Evolutionary conservation across 1,140 invertebrate species (phyloP), one percentile per base, ranked within the genome.

Genomic region (Triops cancriformis): DNA sequence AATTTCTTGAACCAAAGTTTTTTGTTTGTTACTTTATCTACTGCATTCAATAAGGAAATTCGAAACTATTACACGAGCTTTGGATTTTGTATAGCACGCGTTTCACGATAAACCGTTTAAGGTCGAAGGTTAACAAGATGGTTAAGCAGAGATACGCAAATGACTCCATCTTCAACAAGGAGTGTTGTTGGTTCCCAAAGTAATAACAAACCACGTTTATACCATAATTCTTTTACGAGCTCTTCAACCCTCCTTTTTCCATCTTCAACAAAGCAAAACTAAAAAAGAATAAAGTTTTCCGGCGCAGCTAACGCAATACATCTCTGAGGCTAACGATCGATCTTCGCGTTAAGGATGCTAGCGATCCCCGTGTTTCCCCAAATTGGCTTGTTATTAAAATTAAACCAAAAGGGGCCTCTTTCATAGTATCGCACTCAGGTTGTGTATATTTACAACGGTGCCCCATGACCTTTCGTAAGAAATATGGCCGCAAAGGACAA

Each of bases 131-230:
- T 64, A 64, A 64, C 23, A 64, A 64, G 51, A 64, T 64, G 51
- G 51, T 23, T 64, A 64, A 12, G 51, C 51, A 64, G 51, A 64
- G 51, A 64, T 64, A 64, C 51, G 51, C 51, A 64, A 64, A 64
- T 64, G 51, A 64, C 51, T 64, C 51, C 51, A 64, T 64, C 51
- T n/a, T 64, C 14, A 64, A 64, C 51, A 64, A 64, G 51, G 51
- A 64, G 51, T 64, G 51, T 23, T 64, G 51, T 18, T 37, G 51
- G 51, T 64, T 64, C 51, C 43, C 51, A 64, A 23, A 64, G 51
- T 64, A 64, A 18, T 64, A 64, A 64, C n/a, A 64, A 64, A 64
- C 51, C 7, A 23, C 14, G 51, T 23, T 64, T 18, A 64, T 64
- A 37, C 7, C 31, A 37, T 37, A 37, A 37, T 37, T 37, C 31